phyloP scores from a whole-genome alignment of 2,113 vertebrate species.

The Cynoglossus semilaevis region DNA sequence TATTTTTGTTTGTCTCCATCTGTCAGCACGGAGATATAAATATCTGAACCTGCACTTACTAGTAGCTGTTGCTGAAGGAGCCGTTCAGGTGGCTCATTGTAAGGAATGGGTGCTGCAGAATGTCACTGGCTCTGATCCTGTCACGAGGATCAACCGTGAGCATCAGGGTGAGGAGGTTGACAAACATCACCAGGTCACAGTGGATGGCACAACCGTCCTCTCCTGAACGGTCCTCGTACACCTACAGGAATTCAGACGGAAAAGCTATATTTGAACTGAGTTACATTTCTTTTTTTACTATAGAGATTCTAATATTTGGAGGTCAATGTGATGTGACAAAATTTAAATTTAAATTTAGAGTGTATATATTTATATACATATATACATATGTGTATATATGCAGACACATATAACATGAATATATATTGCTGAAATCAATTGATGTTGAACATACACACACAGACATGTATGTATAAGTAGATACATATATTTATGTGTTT shows the following conservation, averaged over 20 bases:
- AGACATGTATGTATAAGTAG: no score
- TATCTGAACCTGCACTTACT: neutral
- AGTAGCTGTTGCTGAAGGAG: neutral
- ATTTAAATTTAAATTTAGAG: no score
- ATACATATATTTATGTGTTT: no score
- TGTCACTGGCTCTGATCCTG: slow-evolving; percentile 5
- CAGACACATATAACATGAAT: no score
- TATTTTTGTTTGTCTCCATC: neutral
- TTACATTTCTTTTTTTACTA: no score
- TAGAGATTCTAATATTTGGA: no score
- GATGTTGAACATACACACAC: no score
- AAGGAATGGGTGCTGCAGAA: slow-evolving; percentile 7
- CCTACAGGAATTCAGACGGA: neutral
- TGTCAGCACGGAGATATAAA: neutral
- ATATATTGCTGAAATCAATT: no score
- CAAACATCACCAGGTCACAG: slow-evolving; percentile 3
- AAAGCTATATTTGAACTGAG: neutral
- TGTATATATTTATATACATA: no score
- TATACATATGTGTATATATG: no score
- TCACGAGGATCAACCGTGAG: slow-evolving; percentile 1
- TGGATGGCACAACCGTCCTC: neutral
- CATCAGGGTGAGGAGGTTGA: neutral
- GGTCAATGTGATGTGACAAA: no score
- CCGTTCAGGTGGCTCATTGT: slow-evolving; percentile 3
- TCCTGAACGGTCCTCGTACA: neutral